Percentiles rank a stretch among this genome's conserved stretches.
Evolutionary conservation across 2,797 vertebrate genomes (phyloP).

Genomic region (Scleropages formosus): DNA sequence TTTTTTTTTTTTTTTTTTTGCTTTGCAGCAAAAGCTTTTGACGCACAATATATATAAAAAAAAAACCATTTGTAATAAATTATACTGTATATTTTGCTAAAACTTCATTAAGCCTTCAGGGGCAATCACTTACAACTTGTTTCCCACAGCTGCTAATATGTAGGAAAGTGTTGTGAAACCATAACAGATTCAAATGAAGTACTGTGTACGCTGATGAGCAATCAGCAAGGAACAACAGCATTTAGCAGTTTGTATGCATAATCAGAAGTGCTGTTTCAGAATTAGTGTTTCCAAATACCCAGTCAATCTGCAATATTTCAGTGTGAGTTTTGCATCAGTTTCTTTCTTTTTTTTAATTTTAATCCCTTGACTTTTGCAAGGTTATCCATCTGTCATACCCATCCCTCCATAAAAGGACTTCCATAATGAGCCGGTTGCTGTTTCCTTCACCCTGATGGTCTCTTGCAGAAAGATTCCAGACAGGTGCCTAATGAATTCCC

Average conservation of each 20-base stretch:
- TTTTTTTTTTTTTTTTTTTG: neutral
- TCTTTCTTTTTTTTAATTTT: neutral
- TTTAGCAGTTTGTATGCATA: conserved; percentile 36
- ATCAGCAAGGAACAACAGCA: conserved; percentile 44
- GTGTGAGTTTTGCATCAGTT: neutral
- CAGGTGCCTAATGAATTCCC: neutral
- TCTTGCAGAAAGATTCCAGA: too few relatives aligned
- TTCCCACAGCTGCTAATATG: conserved; percentile 40
- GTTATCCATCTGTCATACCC: too few relatives aligned
- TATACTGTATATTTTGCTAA: conserved; percentile 19
- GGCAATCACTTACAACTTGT: conserved; percentile 35
- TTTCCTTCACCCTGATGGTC: too few relatives aligned
- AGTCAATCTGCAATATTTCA: conserved; percentile 40
- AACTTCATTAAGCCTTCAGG: conserved; percentile 9
- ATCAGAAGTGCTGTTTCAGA: conserved; percentile 24
- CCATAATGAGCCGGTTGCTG: too few relatives aligned
- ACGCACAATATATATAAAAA: neutral
- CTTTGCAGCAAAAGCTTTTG: conserved; percentile 7
- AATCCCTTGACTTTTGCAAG: neutral
- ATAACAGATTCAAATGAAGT: conserved; percentile 37
- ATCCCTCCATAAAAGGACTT: too few relatives aligned
- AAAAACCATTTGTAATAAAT: conserved; percentile 7
- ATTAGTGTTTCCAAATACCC: conserved; percentile 33
- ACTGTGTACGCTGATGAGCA: conserved; percentile 41
- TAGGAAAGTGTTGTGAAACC: conserved; percentile 44